phyloP scores from a whole-genome alignment of 1,140 invertebrate species.

The Zaprionus nigranus region DNA sequence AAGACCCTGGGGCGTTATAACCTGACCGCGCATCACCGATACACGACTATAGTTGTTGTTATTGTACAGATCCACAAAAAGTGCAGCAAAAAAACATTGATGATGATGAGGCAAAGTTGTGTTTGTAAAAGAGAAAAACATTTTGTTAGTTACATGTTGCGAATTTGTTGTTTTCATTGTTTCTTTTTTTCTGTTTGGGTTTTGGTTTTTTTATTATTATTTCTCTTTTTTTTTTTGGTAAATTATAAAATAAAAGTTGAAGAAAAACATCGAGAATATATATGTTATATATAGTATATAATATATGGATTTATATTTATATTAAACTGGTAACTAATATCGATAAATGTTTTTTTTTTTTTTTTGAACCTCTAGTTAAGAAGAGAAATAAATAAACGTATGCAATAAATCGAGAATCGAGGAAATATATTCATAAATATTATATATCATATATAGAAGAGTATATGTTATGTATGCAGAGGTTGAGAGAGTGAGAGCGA shows the following conservation, averaged over 20 bases:
- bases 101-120: slow-evolving; percentile 6
- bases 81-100: slow-evolving; percentile 14
- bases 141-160: slow-evolving; percentile 59
- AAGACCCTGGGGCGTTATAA: slow-evolving; percentile 95
- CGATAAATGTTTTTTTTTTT: slow-evolving; percentile 37
- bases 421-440: slow-evolving; percentile 57
- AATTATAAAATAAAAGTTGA: slow-evolving; percentile 36
- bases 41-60: slow-evolving; percentile 90
- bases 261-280: slow-evolving; percentile 42
- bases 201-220: slow-evolving; percentile 17
- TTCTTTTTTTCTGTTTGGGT: slow-evolving; percentile 14
- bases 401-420: slow-evolving; percentile 55
- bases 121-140: slow-evolving; percentile 63
- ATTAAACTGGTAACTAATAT: slow-evolving; percentile 36
- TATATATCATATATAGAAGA: slow-evolving; percentile 43
- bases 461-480: slow-evolving; percentile 27
- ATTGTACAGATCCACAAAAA: slow-evolving; percentile 9
- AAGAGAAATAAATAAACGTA: slow-evolving; percentile 50
- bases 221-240: slow-evolving; percentile 21
- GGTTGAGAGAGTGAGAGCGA: slow-evolving; percentile 34
- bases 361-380: slow-evolving; percentile 42
- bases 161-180: slow-evolving; percentile 32
- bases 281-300: slow-evolving; percentile 40
- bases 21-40: slow-evolving; percentile 98
- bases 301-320: slow-evolving; percentile 23